phyloP scores from a whole-genome alignment of 2,888 invertebrate genomes.

The Ochropleura plecta region DNA sequence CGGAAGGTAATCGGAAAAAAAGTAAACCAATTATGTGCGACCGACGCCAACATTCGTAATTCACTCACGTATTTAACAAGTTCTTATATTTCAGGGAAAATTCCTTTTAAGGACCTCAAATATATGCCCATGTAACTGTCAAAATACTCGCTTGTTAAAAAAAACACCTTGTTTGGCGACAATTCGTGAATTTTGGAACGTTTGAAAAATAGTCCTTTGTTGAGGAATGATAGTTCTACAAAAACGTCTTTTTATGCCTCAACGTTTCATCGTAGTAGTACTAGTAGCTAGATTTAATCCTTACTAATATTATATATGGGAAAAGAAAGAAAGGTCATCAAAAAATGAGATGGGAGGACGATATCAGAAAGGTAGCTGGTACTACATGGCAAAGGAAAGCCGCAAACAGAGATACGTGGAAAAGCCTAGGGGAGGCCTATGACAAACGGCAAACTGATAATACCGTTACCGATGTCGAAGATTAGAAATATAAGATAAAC shows the following conservation, averaged over 20 bases:
- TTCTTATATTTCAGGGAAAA: constrained; percentile 26
- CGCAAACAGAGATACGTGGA: no score
- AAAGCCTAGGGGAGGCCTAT: no score
- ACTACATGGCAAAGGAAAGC: no score
- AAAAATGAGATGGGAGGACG: no score
- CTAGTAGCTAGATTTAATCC: background rate
- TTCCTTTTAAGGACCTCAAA: constrained; percentile 23
- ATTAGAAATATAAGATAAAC: no score
- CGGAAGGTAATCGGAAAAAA: constrained; percentile 30
- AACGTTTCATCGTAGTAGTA: background rate
- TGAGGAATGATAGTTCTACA: background rate
- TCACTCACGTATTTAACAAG: constrained; percentile 6
- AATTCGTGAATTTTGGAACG: background rate
- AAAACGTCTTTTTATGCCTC: background rate
- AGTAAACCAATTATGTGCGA: background rate
- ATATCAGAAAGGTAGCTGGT: no score
- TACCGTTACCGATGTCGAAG: no score
- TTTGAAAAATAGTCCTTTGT: background rate
- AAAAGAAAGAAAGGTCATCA: no score
- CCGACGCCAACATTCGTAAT: background rate
- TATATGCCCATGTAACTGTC: background rate
- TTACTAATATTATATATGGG: no score
- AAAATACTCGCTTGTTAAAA: background rate
- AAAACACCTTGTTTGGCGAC: background rate
- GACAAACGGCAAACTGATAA: no score